Evolutionary conservation across 1,140 invertebrate species (phyloP), one percentile per base, ranked within the genome.

Genomic region (Lepidurus arcticus): DNA sequence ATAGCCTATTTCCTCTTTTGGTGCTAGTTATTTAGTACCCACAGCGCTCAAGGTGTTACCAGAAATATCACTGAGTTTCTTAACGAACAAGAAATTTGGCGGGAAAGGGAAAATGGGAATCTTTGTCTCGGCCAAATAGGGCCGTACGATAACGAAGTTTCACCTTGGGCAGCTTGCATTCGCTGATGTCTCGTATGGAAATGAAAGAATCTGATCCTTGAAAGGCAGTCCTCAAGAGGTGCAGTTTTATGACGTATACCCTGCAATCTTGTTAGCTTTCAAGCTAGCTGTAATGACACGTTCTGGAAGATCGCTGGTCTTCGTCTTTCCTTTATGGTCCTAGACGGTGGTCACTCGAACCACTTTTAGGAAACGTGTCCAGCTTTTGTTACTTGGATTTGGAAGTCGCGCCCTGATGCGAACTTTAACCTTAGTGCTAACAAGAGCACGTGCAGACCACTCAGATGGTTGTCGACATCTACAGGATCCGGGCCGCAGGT

Each of bases 271-370:
- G 53, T 65, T 65, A 65, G 53, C 53, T 65, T 65, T 65, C 53
- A 65, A 65, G 34, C 53, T 65, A 65, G 53, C 13, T 65, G 53
- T n/a, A 65, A 65, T 65, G 53, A 65, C 53, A 65, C 53, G 53
- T 21, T 21, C 13, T 21, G 53, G 53, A 21, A 65, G 53, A 21
- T 65, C 21, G 16, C 34, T 34, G 34, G 34, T 21, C 21, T 21
- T 65, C 53, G 53, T 65, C 53, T 65, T 65, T 65, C 16, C 8
- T 65, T 65, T 13, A n/a, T 21, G 21, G 16, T 65, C 21, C 7
- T n/a, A 21, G 13, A 7, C 16, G 53, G 53, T 13, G 13, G 13
- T 21, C 53, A 65, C 53, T 65, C 34, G 34, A 34, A 34, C 4
- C 34, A 34, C 34, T 34, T 34, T 65, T 21, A 65, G 16, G 53